A percentile compares a stretch with the other conserved stretches of the same genome.
phyloP scores from a whole-genome alignment of 2,888 invertebrate species.

The Rhagium mordax region DNA sequence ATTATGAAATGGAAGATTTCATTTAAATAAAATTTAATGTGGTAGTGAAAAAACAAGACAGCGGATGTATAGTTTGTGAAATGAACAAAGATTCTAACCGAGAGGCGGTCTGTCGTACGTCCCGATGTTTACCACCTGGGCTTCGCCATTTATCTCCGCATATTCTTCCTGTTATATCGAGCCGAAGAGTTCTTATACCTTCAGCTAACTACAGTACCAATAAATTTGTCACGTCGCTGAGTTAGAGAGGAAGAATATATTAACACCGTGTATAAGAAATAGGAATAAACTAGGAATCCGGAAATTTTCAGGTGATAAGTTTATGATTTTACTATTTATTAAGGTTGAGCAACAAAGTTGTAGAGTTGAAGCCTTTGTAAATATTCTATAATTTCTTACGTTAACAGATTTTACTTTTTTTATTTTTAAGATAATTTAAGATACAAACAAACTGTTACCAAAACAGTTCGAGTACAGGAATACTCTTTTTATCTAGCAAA shows the following conservation, averaged over 20 bases:
- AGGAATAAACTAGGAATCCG: slow-evolving; percentile 53
- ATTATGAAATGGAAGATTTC: background rate
- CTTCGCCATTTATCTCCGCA: slow-evolving; percentile 58
- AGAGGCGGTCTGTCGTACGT: slow-evolving; percentile 43
- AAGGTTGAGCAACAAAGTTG: background rate
- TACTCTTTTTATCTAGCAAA: too few species aligned
- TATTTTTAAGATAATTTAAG: too few species aligned
- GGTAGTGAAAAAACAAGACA: slow-evolving; percentile 23
- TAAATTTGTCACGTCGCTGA: slow-evolving; percentile 60
- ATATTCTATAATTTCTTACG: background rate
- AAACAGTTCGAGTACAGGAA: too few species aligned
- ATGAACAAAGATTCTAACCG: slow-evolving; percentile 41
- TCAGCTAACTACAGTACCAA: slow-evolving; percentile 50
- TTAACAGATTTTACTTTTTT: background rate
- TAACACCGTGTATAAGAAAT: slow-evolving; percentile 52
- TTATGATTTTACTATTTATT: slow-evolving; percentile 39
- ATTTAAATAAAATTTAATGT: slow-evolving; percentile 15
- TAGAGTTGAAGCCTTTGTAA: background rate
- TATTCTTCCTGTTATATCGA: slow-evolving; percentile 54
- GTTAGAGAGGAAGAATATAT: slow-evolving; percentile 59
- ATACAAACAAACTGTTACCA: too few species aligned
- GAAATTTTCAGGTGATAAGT: slow-evolving; percentile 49
- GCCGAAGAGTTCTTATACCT: slow-evolving; percentile 42
- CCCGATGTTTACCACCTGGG: slow-evolving; percentile 60
- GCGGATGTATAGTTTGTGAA: slow-evolving; percentile 39